A percentile compares a stretch with the other conserved stretches of the same genome.
These are phyloP conservation scores for Saimiri boliviensis DNA, from an alignment of 2,113 vertebrate genomes.

Conservation along the genomic window DNA sequence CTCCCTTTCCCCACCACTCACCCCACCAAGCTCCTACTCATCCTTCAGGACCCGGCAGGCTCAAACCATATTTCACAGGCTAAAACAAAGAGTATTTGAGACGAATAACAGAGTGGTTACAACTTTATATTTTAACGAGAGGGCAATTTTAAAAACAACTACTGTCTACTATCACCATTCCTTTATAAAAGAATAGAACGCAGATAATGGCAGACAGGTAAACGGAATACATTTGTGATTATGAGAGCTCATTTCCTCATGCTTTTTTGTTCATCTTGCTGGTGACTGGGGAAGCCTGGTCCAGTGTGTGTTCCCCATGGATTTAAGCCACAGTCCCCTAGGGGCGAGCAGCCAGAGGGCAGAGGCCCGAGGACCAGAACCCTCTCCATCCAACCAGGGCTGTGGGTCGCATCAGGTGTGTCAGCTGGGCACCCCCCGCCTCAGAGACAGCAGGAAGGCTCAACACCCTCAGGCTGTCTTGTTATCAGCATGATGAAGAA, in stretches of 20 bases:
- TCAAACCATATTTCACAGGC: not conserved
- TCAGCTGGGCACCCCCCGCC: not conserved
- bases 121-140: not conserved
- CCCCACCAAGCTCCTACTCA: not conserved
- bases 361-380: not conserved
- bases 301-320: not conserved
- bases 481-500: not conserved
- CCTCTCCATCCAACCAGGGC: too few relatives aligned
- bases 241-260: not conserved
- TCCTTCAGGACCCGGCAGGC: not conserved
- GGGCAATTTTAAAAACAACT: not conserved
- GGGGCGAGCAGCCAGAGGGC: not conserved
- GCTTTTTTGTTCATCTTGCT: not conserved
- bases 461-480: not conserved
- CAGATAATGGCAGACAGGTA: not conserved
- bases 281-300: not conserved
- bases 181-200: not conserved
- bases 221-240: not conserved
- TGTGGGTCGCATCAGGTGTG: not conserved
- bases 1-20: not conserved
- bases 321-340: not conserved
- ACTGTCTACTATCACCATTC: not conserved
- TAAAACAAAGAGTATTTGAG: slow-evolving; percentile 13
- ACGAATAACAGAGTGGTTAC: not conserved
- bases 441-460: not conserved